Conservation (phyloP, 2,888 invertebrate species). For the Mantis religiosa region DNA sequence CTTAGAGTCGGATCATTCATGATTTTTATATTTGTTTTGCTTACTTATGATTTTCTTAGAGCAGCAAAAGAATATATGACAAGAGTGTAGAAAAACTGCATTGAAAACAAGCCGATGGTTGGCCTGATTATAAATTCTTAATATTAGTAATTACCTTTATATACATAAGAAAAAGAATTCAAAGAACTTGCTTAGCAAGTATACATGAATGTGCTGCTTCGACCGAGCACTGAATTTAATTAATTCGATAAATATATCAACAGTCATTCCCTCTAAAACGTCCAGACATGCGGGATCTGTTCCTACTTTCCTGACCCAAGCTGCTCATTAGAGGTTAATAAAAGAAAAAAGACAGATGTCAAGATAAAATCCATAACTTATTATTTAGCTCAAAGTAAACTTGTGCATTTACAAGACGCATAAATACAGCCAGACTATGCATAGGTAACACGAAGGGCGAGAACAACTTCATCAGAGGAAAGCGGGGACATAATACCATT, state of each 20-base stretch:
- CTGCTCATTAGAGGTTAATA: background rate
- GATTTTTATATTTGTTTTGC: background rate
- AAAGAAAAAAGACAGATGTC: background rate
- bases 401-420: background rate
- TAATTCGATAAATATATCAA: background rate
- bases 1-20: background rate
- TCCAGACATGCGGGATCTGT: too few species aligned
- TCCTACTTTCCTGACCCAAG: background rate
- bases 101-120: background rate
- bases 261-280: background rate
- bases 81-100: background rate
- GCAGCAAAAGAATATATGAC: background rate
- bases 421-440: too few species aligned
- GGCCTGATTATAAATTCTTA: background rate
- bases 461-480: too few species aligned
- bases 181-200: background rate
- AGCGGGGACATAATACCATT: too few species aligned
- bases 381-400: background rate
- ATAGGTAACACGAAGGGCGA: too few species aligned
- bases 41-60: background rate
- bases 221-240: background rate
- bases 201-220: background rate
- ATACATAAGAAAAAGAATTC: background rate
- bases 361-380: background rate
- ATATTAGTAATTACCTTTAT: background rate